These are phyloP conservation scores for Alligator sinensis DNA, from an alignment of 2,113 vertebrate genomes.

Conservation along the genomic window DNA sequence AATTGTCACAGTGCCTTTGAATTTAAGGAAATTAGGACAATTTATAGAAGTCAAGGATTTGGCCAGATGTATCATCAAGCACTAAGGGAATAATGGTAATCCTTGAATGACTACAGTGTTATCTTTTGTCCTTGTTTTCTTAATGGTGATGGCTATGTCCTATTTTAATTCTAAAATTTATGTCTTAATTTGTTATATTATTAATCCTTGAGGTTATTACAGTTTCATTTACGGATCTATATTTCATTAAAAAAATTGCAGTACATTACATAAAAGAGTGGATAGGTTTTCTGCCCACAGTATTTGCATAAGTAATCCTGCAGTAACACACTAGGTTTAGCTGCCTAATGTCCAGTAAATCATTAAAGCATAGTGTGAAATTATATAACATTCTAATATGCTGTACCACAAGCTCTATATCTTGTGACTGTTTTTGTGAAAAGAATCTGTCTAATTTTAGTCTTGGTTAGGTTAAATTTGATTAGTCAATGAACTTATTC, in stretches of 20 bases:
- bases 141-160: rapidly evolving
- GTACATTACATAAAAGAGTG: background rate
- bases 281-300: background rate
- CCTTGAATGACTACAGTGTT: background rate
- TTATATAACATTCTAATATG: rapidly evolving
- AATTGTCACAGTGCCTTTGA: background rate
- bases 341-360: background rate
- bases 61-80: background rate
- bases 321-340: background rate
- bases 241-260: background rate
- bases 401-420: background rate
- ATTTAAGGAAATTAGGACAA: background rate
- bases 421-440: background rate
- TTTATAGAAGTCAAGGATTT: background rate
- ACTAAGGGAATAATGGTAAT: rapidly evolving
- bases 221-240: background rate
- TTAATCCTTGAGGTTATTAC: background rate
- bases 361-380: background rate
- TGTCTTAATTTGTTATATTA: rapidly evolving
- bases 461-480: background rate
- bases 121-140: background rate
- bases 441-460: background rate
- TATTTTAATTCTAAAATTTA: rapidly evolving
- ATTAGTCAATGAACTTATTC: background rate
- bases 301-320: background rate